Percentiles rank a stretch among this genome's conserved stretches.
Evolutionary conservation across 2,888 invertebrate species (phyloP).

Genomic region (Cerastis rubricosa): DNA sequence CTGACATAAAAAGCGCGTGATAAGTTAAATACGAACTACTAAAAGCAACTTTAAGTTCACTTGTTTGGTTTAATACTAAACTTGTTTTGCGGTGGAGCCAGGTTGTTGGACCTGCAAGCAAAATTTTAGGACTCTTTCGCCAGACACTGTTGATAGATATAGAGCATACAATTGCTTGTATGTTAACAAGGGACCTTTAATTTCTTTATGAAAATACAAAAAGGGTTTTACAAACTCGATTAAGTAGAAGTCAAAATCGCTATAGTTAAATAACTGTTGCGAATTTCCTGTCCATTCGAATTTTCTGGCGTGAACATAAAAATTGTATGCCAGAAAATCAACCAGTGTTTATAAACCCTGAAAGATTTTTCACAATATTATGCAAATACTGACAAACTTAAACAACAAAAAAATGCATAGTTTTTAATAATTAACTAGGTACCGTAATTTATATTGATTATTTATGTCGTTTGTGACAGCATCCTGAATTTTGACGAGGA

Average conservation of each 20-base stretch:
- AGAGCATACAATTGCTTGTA: background rate
- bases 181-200: background rate
- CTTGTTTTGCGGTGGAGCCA: slow-evolving; percentile 1
- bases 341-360: background rate
- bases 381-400: too few relatives aligned
- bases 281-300: too few relatives aligned
- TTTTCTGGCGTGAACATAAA: too few relatives aligned
- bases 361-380: background rate
- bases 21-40: slow-evolving; percentile 24
- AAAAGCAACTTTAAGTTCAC: slow-evolving; percentile 19
- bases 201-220: background rate
- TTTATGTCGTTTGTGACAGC: too few relatives aligned
- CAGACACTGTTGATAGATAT: background rate
- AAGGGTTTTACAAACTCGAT: background rate
- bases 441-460: too few relatives aligned
- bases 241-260: background rate
- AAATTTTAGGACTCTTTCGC: background rate
- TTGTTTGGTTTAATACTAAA: slow-evolving; percentile 10
- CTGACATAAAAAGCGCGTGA: slow-evolving; percentile 33
- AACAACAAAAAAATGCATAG: too few relatives aligned
- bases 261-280: background rate
- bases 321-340: background rate
- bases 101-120: background rate
- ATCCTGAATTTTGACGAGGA: too few relatives aligned
- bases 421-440: too few relatives aligned